Conservation (phyloP, 1,140 invertebrate genomes). For the Monochamus saltuarius region DNA sequence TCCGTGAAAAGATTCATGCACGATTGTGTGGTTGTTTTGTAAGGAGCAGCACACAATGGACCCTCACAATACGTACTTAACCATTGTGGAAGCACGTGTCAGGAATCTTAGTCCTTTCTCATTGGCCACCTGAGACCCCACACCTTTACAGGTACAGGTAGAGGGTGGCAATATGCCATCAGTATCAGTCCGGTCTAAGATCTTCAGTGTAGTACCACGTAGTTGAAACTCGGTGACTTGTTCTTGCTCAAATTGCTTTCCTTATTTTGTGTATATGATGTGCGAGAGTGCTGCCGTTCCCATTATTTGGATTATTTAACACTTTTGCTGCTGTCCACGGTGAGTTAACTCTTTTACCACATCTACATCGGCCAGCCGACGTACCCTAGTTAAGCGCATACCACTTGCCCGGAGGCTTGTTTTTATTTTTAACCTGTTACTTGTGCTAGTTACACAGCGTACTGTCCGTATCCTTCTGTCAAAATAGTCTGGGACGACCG, state of each 20-base stretch:
- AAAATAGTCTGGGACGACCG: too few relatives aligned
- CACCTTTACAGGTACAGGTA: conserved; percentile 18
- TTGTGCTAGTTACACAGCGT: not conserved
- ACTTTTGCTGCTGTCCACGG: too few relatives aligned
- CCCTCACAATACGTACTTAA: conserved; percentile 17
- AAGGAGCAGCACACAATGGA: conserved; percentile 16
- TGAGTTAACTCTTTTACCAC: too few relatives aligned
- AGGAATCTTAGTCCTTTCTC: conserved; percentile 1
- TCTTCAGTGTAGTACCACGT: not conserved
- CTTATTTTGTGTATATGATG: too few relatives aligned
- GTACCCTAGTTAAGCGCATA: too few relatives aligned
- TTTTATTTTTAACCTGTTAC: not conserved
- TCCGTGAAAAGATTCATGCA: conserved; percentile 6
- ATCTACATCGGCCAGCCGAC: too few relatives aligned
- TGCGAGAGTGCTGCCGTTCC: too few relatives aligned
- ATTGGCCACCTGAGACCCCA: conserved; percentile 16
- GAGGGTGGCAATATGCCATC: conserved; percentile 15
- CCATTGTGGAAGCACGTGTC: conserved; percentile 21
- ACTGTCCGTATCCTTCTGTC: too few relatives aligned
- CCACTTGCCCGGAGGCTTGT: too few relatives aligned
- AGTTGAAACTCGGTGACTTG: too few relatives aligned
- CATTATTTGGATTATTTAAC: too few relatives aligned
- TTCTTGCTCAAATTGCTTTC: too few relatives aligned
- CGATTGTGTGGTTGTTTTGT: conserved; percentile 17
- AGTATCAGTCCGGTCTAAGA: conserved; percentile 18